phyloP scores from a whole-genome alignment of 1,140 invertebrate genomes.

The Drosophila truncata region DNA sequence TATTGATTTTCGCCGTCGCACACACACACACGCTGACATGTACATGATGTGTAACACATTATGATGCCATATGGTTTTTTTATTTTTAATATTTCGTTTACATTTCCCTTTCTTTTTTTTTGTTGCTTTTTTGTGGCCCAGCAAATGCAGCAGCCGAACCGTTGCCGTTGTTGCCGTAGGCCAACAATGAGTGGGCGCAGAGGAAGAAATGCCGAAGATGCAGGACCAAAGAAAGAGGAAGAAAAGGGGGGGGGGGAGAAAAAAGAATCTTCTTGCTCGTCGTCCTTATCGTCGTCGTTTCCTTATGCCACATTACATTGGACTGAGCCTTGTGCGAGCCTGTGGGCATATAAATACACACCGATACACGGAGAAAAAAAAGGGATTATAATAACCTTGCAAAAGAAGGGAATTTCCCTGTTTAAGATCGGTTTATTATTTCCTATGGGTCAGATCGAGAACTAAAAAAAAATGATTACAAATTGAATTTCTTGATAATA shows the following conservation, averaged over 20 bases:
- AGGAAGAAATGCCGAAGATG: slow-evolving; percentile 10
- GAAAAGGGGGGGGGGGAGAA: neutral
- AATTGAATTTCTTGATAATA: neutral
- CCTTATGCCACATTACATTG: slow-evolving; percentile 46
- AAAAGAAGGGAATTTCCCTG: neutral
- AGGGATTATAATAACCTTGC: too few species aligned
- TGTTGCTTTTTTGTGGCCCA: slow-evolving; percentile 27
- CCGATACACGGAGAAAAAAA: neutral
- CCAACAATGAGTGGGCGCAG: slow-evolving; percentile 30
- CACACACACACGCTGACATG: slow-evolving; percentile 26
- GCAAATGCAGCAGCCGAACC: slow-evolving; percentile 37
- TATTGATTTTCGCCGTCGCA: slow-evolving; percentile 64
- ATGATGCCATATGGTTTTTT: slow-evolving; percentile 72
- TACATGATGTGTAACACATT: slow-evolving; percentile 39
- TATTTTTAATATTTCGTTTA: slow-evolving; percentile 20
- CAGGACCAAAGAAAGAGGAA: slow-evolving; percentile 8
- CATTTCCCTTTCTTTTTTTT: neutral
- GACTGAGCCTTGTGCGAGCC: slow-evolving; percentile 30
- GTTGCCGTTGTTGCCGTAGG: slow-evolving; percentile 38
- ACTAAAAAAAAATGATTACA: too few species aligned
- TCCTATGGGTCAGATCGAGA: too few species aligned
- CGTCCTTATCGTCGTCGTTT: slow-evolving; percentile 4
- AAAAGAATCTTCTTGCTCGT: slow-evolving; percentile 2
- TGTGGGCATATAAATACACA: slow-evolving; percentile 20
- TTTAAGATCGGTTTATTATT: too few species aligned